Conservation (phyloP, 35 echinoderm and acorn worm species). For the Patiria miniata region DNA sequence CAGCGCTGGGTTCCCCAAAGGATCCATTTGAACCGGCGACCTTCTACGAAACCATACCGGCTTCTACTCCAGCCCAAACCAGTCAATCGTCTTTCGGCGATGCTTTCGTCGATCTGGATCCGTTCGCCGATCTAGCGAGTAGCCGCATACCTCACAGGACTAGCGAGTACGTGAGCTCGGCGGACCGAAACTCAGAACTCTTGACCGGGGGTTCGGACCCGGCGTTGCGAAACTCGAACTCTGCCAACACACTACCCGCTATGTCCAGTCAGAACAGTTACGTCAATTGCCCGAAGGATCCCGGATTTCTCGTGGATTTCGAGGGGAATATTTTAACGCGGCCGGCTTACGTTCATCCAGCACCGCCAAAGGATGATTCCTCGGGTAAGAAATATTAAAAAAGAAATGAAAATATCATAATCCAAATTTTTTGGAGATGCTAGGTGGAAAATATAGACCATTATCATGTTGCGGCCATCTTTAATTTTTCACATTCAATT, state of each 20-base stretch:
- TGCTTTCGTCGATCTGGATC: not conserved
- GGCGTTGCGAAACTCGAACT: not conserved
- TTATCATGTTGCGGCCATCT: too few species aligned
- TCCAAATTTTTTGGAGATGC: too few species aligned
- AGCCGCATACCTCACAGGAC: constrained; percentile 17
- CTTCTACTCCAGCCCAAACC: constrained; percentile 9
- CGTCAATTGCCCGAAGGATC: not conserved
- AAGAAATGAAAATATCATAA: too few species aligned
- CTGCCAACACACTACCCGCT: not conserved
- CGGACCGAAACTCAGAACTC: not conserved
- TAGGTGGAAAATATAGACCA: too few species aligned
- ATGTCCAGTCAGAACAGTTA: not conserved
- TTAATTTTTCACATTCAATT: too few species aligned
- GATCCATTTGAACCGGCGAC: constrained; percentile 28
- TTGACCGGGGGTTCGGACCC: not conserved
- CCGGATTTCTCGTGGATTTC: not conserved
- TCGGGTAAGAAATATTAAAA: too few species aligned
- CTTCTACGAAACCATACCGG: constrained; percentile 24
- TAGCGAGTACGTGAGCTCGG: not conserved
- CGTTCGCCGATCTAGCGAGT: constrained; percentile 21
- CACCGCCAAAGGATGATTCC: not conserved
- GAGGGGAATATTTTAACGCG: not conserved
- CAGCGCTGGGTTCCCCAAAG: not conserved
- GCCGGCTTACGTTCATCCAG: not conserved
- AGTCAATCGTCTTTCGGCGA: not conserved